Evolutionary conservation across 1,140 invertebrate genomes (phyloP).

Genomic region (Drosophila navojoa): DNA sequence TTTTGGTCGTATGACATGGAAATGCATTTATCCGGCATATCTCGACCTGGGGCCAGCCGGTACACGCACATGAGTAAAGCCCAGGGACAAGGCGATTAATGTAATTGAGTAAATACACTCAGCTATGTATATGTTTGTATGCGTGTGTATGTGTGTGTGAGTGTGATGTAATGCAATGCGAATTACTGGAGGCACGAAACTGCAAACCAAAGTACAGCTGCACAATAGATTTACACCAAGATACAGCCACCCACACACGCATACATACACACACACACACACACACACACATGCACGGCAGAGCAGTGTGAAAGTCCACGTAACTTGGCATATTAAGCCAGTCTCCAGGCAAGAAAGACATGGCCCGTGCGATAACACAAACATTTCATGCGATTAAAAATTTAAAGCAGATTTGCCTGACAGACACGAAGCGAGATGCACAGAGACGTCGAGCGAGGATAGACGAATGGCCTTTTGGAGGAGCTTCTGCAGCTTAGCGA

Average conservation of each 20-base stretch:
- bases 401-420: slow-evolving; percentile 55
- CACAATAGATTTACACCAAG: slow-evolving; percentile 36
- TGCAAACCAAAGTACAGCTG: slow-evolving; percentile 24
- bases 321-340: slow-evolving; percentile 17
- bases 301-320: slow-evolving; percentile 5
- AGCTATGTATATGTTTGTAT: not conserved
- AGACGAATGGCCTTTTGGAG: not conserved
- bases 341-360: slow-evolving; percentile 14
- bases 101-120: slow-evolving; percentile 46
- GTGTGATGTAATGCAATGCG: slow-evolving; percentile 53
- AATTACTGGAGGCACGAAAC: slow-evolving; percentile 35
- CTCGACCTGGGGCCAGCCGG: slow-evolving; percentile 16
- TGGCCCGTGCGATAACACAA: slow-evolving; percentile 45
- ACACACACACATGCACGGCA: not conserved
- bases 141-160: slow-evolving; percentile 12
- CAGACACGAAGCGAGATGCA: slow-evolving; percentile 15
- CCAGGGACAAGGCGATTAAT: slow-evolving; percentile 47
- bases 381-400: slow-evolving; percentile 60
- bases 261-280: not conserved
- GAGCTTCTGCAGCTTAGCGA: slow-evolving; percentile 38
- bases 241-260: slow-evolving; percentile 11
- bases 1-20: slow-evolving; percentile 20
- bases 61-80: slow-evolving; percentile 36
- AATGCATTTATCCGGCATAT: slow-evolving; percentile 28
- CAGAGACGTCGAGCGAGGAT: not conserved